phyloP scores from a whole-genome alignment of 2,797 vertebrate species.

The Oryzias dopingdopingensis region DNA sequence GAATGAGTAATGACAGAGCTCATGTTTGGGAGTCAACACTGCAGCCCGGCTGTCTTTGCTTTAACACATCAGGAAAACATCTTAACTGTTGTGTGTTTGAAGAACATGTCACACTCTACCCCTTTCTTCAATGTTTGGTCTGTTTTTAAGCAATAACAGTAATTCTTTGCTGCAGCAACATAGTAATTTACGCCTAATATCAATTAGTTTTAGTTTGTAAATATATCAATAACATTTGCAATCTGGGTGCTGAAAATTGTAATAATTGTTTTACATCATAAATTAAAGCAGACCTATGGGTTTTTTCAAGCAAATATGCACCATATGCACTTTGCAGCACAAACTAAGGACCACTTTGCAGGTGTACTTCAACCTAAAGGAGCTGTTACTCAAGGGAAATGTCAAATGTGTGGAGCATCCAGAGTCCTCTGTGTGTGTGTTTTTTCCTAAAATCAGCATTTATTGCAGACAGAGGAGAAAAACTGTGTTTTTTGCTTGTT shows the following conservation, averaged over 20 bases:
- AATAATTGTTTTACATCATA: neutral
- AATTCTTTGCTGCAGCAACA: no score
- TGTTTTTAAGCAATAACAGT: neutral
- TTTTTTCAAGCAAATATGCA: neutral
- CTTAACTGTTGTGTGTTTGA: neutral
- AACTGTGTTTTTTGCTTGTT: no score
- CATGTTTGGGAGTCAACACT: constrained; percentile 29
- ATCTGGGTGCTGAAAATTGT: neutral
- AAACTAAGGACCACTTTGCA: no score
- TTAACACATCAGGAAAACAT: neutral
- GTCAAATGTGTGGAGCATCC: no score
- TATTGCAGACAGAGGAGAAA: no score
- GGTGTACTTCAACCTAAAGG: no score
- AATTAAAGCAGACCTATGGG: neutral
- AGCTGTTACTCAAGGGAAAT: no score
- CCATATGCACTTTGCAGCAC: no score
- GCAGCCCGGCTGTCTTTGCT: constrained; percentile 1
- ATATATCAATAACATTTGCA: neutral
- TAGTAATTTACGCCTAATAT: no score
- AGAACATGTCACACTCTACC: neutral
- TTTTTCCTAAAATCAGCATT: no score
- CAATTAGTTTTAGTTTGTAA: no score
- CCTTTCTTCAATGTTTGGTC: neutral
- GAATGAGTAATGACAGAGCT: constrained; percentile 62
- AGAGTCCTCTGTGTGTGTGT: no score